Evolutionary conservation across 2,113 vertebrate species (phyloP).

Genomic region (Aramus guarauna): DNA sequence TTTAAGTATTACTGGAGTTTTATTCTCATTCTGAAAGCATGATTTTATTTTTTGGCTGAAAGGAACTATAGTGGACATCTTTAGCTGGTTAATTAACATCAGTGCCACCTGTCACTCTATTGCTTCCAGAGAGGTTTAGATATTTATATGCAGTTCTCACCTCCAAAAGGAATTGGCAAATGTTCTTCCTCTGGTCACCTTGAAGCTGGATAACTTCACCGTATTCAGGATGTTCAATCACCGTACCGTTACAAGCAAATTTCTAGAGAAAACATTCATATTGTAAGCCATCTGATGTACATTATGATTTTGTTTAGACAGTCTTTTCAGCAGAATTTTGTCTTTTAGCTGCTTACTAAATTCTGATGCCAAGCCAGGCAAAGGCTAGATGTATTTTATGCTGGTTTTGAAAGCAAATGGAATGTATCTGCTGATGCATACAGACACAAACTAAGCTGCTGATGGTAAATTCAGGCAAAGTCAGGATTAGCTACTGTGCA

Average conservation of each 20-base stretch:
- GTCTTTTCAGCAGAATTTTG: background rate
- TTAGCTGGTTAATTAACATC: background rate
- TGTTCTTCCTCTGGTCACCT: conserved; percentile 84
- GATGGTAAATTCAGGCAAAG: background rate
- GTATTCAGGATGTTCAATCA: conserved; percentile 86
- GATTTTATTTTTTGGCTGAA: background rate
- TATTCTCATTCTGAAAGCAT: background rate
- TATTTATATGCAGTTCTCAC: conserved; percentile 58
- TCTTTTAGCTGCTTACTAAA: background rate
- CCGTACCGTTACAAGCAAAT: conserved; percentile 87
- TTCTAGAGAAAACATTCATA: conserved; percentile 65
- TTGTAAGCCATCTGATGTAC: background rate
- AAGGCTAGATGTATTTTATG: background rate
- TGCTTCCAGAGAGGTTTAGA: background rate
- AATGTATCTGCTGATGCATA: background rate
- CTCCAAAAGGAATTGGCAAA: conserved; percentile 85
- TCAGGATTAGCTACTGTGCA: background rate
- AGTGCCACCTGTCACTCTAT: background rate
- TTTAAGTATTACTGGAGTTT: background rate
- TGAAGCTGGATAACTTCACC: conserved; percentile 87
- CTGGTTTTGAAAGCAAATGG: background rate
- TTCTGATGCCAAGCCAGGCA: background rate
- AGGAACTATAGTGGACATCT: background rate
- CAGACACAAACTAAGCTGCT: background rate
- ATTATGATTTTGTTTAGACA: background rate